Evolutionary conservation across 2,113 vertebrate species (phyloP).

Genomic region (Gymnogyps californianus): DNA sequence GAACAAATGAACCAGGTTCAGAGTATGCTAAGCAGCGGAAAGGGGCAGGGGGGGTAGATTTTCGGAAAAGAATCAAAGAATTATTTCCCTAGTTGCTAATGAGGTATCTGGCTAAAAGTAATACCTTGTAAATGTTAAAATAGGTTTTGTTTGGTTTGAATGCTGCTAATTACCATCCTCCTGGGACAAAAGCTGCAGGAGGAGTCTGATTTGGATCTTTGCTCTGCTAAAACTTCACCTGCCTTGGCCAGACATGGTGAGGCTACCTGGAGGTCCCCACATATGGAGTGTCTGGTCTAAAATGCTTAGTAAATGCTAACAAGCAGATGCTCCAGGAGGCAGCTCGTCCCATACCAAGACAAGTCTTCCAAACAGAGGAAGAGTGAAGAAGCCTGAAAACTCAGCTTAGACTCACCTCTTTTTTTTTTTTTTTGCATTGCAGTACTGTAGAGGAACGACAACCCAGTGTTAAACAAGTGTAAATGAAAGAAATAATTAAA

Average conservation of each 20-base stretch:
- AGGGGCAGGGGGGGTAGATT: fast-evolving
- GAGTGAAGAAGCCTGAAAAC: neutral
- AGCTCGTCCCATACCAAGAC: neutral
- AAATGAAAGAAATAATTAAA: neutral
- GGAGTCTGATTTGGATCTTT: neutral
- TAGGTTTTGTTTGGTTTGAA: neutral
- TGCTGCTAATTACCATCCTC: neutral
- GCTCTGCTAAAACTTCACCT: neutral
- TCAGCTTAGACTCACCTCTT: neutral
- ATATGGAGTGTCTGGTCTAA: neutral
- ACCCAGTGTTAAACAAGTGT: neutral
- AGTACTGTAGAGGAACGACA: neutral
- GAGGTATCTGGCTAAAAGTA: neutral
- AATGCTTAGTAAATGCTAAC: neutral
- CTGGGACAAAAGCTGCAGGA: neutral
- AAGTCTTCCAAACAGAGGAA: neutral
- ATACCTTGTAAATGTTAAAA: neutral
- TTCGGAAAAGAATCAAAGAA: neutral
- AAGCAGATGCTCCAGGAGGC: neutral
- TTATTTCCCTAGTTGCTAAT: neutral
- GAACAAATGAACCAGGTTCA: neutral
- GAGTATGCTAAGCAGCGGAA: neutral
- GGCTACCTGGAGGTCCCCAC: neutral
- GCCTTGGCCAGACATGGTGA: neutral
- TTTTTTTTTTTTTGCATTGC: neutral